phyloP scores from a whole-genome alignment of 2,797 vertebrate species.

The Acanthurus leucopareius region DNA sequence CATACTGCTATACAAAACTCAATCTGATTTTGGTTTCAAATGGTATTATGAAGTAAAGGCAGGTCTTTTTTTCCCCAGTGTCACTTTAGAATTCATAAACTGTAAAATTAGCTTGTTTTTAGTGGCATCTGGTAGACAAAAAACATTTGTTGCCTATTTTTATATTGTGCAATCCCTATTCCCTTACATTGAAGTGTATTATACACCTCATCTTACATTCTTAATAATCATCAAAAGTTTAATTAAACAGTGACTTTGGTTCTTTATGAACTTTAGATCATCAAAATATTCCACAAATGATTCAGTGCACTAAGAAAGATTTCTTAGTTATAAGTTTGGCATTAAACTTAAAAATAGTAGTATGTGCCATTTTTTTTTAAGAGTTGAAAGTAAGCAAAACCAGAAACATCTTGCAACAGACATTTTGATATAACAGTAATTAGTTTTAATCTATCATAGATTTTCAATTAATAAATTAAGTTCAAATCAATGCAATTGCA shows the following conservation, averaged over 20 bases:
- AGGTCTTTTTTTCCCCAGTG: too few species aligned
- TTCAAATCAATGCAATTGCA: background rate
- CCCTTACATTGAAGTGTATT: too few species aligned
- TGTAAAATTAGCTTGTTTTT: too few species aligned
- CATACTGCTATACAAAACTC: too few species aligned
- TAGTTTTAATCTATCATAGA: background rate
- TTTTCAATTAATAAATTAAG: background rate
- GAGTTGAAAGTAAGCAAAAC: background rate
- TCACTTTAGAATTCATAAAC: too few species aligned
- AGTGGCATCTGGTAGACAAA: too few species aligned
- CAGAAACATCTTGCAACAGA: constrained; percentile 4
- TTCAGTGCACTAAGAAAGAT: background rate
- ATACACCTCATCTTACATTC: too few species aligned
- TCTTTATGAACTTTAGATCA: background rate
- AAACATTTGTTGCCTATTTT: too few species aligned
- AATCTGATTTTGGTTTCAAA: too few species aligned
- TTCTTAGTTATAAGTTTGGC: background rate
- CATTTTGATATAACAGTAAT: background rate
- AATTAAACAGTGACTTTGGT: background rate
- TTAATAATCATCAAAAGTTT: background rate
- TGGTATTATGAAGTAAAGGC: too few species aligned
- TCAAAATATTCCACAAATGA: background rate
- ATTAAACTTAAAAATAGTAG: background rate
- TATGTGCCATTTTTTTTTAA: background rate
- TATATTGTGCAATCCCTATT: too few species aligned